Percentiles rank a stretch among this genome's conserved stretches.
Evolutionary conservation across 2,797 vertebrate genomes (phyloP).

Genomic region (Luscinia luscinia): DNA sequence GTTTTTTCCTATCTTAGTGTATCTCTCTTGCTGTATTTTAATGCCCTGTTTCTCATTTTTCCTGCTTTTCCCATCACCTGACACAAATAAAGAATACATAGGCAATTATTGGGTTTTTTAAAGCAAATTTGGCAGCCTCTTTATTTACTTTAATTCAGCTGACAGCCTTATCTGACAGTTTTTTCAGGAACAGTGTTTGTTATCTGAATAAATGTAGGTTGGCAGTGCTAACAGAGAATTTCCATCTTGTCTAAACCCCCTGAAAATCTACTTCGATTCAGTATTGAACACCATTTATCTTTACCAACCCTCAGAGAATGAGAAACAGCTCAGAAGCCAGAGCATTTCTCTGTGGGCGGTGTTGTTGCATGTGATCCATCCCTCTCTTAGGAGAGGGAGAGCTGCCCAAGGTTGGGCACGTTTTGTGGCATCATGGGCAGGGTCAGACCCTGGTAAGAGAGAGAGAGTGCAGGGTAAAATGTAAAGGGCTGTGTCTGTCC

Average conservation of each 20-base stretch:
- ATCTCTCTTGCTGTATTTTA: background rate
- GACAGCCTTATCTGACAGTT: conserved; percentile 14
- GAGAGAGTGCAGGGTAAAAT: background rate
- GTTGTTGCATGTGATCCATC: fast-evolving
- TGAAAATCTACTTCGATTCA: conserved; percentile 13
- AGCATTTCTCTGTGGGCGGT: background rate
- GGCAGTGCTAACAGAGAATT: background rate
- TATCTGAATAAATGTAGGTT: conserved; percentile 23
- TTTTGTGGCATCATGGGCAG: background rate
- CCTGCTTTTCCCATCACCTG: background rate
- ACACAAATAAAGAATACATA: conserved; percentile 14
- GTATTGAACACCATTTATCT: background rate
- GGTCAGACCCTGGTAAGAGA: background rate
- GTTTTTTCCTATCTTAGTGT: conserved; percentile 12
- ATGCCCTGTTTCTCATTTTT: background rate
- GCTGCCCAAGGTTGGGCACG: fast-evolving
- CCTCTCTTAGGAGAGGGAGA: background rate
- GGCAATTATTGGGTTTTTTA: conserved; percentile 11
- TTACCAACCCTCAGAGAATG: background rate
- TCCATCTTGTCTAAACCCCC: conserved; percentile 2
- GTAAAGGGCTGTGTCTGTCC: background rate
- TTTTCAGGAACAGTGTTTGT: conserved; percentile 31
- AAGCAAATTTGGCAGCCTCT: conserved; percentile 18
- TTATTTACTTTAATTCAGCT: conserved; percentile 49
- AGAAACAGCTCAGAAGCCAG: background rate